phyloP scores from a whole-genome alignment of 2,113 vertebrate genomes.

The Erythrocebus patas region DNA sequence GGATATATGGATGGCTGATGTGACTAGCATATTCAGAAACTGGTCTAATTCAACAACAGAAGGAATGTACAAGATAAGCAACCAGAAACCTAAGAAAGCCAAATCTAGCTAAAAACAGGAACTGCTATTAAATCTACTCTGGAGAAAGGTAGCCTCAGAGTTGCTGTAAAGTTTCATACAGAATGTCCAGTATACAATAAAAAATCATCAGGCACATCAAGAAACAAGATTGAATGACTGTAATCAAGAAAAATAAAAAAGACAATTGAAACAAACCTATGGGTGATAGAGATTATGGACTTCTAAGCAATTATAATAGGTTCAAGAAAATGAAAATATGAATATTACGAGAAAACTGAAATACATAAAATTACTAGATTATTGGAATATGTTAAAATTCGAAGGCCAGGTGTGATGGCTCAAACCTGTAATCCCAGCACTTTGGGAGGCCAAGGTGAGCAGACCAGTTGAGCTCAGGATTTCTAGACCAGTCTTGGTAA shows the following conservation, averaged over 20 bases:
- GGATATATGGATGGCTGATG: not conserved
- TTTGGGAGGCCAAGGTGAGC: no score
- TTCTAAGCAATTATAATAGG: constrained; percentile 18
- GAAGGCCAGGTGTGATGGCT: no score
- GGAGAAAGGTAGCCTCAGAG: not conserved
- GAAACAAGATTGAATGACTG: not conserved
- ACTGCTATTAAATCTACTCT: not conserved
- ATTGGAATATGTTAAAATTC: not conserved
- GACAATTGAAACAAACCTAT: not conserved
- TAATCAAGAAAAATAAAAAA: constrained; percentile 4
- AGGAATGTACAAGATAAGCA: not conserved
- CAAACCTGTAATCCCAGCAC: no score
- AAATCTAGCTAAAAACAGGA: not conserved
- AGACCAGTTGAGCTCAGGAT: no score
- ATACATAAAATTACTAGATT: not conserved
- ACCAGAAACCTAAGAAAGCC: not conserved
- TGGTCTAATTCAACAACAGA: not conserved
- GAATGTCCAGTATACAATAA: not conserved
- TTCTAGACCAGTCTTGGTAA: no score
- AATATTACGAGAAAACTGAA: not conserved
- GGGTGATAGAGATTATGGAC: not conserved
- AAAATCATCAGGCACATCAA: not conserved
- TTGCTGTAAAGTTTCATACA: not conserved
- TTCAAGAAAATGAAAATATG: not conserved
- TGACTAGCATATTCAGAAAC: not conserved